Evolutionary conservation across 2,113 vertebrate genomes (phyloP).

Genomic region (Siphamia tubifer): DNA sequence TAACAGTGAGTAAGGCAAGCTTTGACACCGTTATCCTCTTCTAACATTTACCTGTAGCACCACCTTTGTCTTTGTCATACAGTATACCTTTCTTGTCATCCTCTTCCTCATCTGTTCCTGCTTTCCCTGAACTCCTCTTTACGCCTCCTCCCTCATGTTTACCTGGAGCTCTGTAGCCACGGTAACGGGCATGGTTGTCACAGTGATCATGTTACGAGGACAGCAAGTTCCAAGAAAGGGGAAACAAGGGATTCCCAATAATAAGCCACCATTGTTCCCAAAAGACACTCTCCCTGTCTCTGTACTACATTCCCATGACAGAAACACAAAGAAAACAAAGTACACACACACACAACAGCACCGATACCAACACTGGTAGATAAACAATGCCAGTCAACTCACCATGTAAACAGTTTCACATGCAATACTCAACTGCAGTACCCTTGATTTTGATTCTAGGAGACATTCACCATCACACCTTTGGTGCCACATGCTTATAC

Average conservation of each 20-base stretch:
- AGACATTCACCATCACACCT: too few species aligned
- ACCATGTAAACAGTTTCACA: too few species aligned
- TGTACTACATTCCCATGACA: conserved; percentile 27
- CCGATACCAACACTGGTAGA: conserved; percentile 11
- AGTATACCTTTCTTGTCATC: not conserved
- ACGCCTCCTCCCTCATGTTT: conserved; percentile 60
- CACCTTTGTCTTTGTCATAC: not conserved
- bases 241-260: conserved; percentile 69
- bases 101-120: not conserved
- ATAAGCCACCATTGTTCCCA: conserved; percentile 68
- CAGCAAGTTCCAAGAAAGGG: conserved; percentile 64
- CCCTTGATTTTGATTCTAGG: too few species aligned
- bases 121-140: not conserved
- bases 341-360: conserved; percentile 6
- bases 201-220: conserved; percentile 73
- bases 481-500: too few species aligned
- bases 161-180: conserved; percentile 58
- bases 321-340: conserved; percentile 11
- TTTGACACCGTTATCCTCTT: not conserved
- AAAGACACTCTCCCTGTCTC: conserved; percentile 22
- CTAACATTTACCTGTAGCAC: not conserved
- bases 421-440: too few species aligned
- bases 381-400: conserved; percentile 7
- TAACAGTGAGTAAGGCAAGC: too few species aligned
- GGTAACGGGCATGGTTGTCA: conserved; percentile 60